Conservation (phyloP, 2,888 invertebrate genomes). For the Epistrophe grossulariae region DNA sequence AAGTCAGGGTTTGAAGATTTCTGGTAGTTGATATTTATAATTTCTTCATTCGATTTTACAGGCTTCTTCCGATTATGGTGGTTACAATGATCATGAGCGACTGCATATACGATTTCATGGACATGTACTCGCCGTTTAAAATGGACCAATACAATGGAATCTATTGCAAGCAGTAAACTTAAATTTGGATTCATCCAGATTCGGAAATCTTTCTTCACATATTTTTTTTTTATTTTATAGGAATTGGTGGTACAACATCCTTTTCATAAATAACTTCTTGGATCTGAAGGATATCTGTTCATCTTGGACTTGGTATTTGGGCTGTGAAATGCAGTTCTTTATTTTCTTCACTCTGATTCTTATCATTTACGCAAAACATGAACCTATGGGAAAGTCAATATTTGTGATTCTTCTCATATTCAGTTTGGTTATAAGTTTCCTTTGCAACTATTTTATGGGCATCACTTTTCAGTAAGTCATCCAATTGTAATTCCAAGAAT, state of each 20-base stretch:
- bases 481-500: background rate
- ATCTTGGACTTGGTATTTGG: constrained; percentile 81
- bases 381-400: constrained; percentile 77
- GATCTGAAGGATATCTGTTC: constrained; percentile 79
- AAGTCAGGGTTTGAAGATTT: no score
- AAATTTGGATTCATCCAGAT: no score
- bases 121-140: constrained; percentile 79
- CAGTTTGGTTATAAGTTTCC: constrained; percentile 77
- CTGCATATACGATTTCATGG: constrained; percentile 78
- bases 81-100: constrained; percentile 79
- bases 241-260: constrained; percentile 80
- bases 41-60: constrained; percentile 74
- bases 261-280: constrained; percentile 79
- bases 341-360: constrained; percentile 78
- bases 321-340: constrained; percentile 80
- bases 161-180: constrained; percentile 79
- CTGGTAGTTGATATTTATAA: background rate
- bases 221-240: no score
- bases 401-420: constrained; percentile 76
- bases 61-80: constrained; percentile 80
- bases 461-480: constrained; percentile 81
- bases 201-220: no score
- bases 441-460: constrained; percentile 78
- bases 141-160: constrained; percentile 79
- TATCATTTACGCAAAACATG: constrained; percentile 78